Evolutionary conservation across 2,888 invertebrate species (phyloP).

Genomic region (Tortricodes alternella): DNA sequence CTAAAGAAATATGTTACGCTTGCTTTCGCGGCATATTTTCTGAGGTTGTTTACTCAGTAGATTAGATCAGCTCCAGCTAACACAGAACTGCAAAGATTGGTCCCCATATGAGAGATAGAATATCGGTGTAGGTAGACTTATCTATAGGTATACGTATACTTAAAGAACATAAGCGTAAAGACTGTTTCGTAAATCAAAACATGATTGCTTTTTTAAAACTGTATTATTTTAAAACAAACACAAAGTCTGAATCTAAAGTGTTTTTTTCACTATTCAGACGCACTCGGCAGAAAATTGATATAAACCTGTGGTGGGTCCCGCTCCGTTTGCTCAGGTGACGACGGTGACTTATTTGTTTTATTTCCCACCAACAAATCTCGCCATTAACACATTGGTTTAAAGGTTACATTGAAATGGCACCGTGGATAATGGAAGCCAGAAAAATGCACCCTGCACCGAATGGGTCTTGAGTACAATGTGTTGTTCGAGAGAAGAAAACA

Average conservation of each 20-base stretch:
- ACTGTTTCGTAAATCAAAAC: neutral
- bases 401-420: slow-evolving; percentile 43
- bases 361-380: slow-evolving; percentile 41
- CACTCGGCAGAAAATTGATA: slow-evolving; percentile 80
- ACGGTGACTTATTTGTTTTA: slow-evolving; percentile 64
- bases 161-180: neutral
- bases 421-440: slow-evolving; percentile 56
- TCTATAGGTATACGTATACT: neutral
- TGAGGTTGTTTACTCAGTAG: slow-evolving; percentile 61
- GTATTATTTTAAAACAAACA: slow-evolving; percentile 48
- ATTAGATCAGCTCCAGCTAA: slow-evolving; percentile 50
- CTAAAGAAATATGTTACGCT: slow-evolving; percentile 35
- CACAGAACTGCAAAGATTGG: slow-evolving; percentile 26
- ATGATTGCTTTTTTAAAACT: slow-evolving; percentile 37
- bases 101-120: neutral
- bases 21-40: slow-evolving; percentile 52
- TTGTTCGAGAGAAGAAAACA: slow-evolving; percentile 62
- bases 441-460: slow-evolving; percentile 62
- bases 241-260: slow-evolving; percentile 57
- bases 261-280: slow-evolving; percentile 74
- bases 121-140: too few relatives aligned
- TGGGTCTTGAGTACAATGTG: slow-evolving; percentile 65
- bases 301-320: slow-evolving; percentile 74
- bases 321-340: slow-evolving; percentile 72
- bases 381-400: slow-evolving; percentile 40